Percentiles rank a stretch among this genome's conserved stretches.
Evolutionary conservation across 2,888 invertebrate genomes (phyloP).

Genomic region (Euphydryas editha): DNA sequence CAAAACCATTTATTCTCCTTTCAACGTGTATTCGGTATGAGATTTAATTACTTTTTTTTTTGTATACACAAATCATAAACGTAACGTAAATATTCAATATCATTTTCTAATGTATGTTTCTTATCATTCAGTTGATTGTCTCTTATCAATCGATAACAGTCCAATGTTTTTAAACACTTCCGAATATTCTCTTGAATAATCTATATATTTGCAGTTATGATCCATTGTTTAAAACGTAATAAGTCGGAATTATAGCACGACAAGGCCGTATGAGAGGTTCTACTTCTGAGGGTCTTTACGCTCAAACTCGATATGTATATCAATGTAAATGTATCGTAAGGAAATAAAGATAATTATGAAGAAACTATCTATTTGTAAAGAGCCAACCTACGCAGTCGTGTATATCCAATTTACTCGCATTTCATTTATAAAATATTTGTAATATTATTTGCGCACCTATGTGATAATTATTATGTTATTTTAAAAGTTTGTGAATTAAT

Average conservation of each 20-base stretch:
- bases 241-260: slow-evolving; percentile 4
- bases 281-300: slow-evolving; percentile 4
- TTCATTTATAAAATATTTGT: neutral
- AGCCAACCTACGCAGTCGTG: neutral
- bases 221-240: slow-evolving; percentile 4
- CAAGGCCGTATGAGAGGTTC: slow-evolving; percentile 29
- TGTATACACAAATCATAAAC: slow-evolving; percentile 29
- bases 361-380: neutral
- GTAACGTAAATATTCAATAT: slow-evolving; percentile 44
- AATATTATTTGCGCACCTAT: neutral
- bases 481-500: slow-evolving; percentile 22
- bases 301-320: slow-evolving; percentile 12
- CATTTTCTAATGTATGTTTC: slow-evolving; percentile 46
- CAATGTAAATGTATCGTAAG: slow-evolving; percentile 9
- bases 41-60: neutral
- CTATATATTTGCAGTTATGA: slow-evolving; percentile 8
- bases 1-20: neutral
- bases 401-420: neutral
- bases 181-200: slow-evolving; percentile 3
- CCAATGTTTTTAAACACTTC: slow-evolving; percentile 26
- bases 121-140: slow-evolving; percentile 31
- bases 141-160: slow-evolving; percentile 21
- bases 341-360: slow-evolving; percentile 14
- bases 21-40: neutral
- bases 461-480: slow-evolving; percentile 2